Conservation (phyloP, 64 coral and sea anemone genomes). For the Montipora capricornis region DNA sequence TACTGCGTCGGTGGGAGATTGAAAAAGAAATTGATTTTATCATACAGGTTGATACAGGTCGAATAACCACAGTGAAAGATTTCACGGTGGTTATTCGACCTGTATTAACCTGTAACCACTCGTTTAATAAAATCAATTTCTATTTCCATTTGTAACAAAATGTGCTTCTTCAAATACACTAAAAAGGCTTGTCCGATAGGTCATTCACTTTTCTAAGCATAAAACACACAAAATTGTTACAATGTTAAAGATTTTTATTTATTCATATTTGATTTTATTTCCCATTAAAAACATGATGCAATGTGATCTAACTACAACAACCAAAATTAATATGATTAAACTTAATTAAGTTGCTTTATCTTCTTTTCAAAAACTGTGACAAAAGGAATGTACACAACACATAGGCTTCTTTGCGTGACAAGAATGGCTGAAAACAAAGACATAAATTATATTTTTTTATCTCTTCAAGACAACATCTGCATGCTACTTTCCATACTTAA, state of each 20-base stretch:
- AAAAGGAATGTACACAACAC: neutral
- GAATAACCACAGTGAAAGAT: too few species aligned
- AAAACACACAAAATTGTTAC: slow-evolving; percentile 20
- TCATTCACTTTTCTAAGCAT: neutral
- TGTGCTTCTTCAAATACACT: too few species aligned
- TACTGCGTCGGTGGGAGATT: too few species aligned
- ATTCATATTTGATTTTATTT: slow-evolving; percentile 6
- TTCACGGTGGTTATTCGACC: too few species aligned
- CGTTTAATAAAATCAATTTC: too few species aligned
- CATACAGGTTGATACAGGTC: too few species aligned
- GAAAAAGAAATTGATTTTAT: too few species aligned
- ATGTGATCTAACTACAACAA: slow-evolving; percentile 21
- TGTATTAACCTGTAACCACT: too few species aligned
- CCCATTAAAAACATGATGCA: slow-evolving; percentile 32
- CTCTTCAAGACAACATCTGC: neutral
- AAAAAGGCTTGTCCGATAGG: too few species aligned
- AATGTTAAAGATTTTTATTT: slow-evolving; percentile 33
- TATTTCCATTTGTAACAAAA: too few species aligned
- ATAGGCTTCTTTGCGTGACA: neutral
- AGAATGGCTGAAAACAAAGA: neutral
- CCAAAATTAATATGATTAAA: neutral
- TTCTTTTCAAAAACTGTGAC: neutral
- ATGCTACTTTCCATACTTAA: neutral
- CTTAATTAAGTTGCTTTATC: neutral
- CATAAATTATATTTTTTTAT: too few species aligned